phyloP scores from a whole-genome alignment of 1,140 invertebrate genomes.

The Nasonia vitripennis region DNA sequence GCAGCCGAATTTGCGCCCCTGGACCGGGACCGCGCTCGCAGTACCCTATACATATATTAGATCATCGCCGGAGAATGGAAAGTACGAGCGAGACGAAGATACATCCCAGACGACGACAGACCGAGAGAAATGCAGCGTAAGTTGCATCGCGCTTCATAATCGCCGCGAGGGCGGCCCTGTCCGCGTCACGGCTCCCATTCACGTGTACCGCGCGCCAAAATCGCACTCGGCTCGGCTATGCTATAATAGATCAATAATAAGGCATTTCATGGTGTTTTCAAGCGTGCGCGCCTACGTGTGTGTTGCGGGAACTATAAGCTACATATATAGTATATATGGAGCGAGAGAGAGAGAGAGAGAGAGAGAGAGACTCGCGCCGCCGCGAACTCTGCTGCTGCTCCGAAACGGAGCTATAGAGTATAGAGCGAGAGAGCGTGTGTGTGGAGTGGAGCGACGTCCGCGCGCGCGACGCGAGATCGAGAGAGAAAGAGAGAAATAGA shows the following conservation, averaged over 20 bases:
- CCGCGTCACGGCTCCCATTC: constrained; percentile 48
- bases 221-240: constrained; percentile 58
- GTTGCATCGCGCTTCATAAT: neutral
- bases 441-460: constrained; percentile 12
- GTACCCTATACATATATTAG: neutral
- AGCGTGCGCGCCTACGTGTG: constrained; percentile 48
- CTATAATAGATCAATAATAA: constrained; percentile 75
- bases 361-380: neutral
- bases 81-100: neutral
- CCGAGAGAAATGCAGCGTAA: neutral
- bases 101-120: neutral
- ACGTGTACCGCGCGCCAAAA: constrained; percentile 66
- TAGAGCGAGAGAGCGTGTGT: neutral
- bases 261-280: constrained; percentile 65
- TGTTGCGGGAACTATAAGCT: constrained; percentile 51
- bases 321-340: no score
- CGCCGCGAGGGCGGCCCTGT: neutral
- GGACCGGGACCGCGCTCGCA: no score
- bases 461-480: constrained; percentile 51
- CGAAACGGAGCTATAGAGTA: neutral
- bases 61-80: neutral
- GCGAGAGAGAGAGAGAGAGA: no score
- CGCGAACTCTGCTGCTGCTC: neutral
- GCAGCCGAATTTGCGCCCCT: neutral
- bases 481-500: constrained; percentile 35